Conservation (phyloP, 2,888 invertebrate genomes). For the Stramonita haemastoma region DNA sequence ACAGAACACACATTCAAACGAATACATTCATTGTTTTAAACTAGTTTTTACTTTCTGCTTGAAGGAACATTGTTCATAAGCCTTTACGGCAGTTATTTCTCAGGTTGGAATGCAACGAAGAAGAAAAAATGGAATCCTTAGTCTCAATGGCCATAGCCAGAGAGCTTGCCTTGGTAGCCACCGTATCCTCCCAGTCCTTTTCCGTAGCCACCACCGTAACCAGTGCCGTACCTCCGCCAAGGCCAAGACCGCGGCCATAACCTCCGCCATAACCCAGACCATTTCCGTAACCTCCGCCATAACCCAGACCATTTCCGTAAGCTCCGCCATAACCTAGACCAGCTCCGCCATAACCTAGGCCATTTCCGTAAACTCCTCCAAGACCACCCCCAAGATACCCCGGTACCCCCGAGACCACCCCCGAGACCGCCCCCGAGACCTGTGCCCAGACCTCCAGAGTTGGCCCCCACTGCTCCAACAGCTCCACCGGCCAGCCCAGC, state of each 20-base stretch:
- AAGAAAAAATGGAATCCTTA: too few species aligned
- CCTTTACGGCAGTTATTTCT: too few species aligned
- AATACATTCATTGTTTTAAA: too few species aligned
- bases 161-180: too few species aligned
- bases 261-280: neutral
- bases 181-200: too few species aligned
- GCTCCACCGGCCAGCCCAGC: neutral
- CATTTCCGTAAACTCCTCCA: neutral
- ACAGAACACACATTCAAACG: too few species aligned
- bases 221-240: too few species aligned
- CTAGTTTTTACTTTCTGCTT: too few species aligned
- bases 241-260: neutral
- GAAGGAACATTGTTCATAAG: too few species aligned
- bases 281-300: neutral
- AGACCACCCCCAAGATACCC: neutral
- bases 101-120: too few species aligned
- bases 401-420: neutral
- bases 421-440: neutral
- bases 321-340: neutral
- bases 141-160: too few species aligned
- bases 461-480: neutral
- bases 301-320: neutral
- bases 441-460: neutral
- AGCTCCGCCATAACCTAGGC: neutral
- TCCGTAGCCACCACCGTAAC: too few species aligned